Conservation (phyloP, 2,888 invertebrate species). For the Chrysina gloriosa region DNA sequence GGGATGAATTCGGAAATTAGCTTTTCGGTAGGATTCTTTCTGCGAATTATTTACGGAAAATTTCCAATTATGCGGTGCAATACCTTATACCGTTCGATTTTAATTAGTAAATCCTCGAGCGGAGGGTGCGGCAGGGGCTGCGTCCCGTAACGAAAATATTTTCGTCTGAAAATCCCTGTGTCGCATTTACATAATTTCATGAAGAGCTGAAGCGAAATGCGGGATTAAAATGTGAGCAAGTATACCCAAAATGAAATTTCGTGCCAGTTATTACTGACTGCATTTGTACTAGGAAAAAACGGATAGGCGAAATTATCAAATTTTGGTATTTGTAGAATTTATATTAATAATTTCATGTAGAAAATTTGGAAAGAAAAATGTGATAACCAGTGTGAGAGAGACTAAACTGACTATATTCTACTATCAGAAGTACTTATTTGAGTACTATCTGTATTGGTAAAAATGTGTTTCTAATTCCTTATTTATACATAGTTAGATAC, state of each 20-base stretch:
- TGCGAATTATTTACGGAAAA: conserved; percentile 26
- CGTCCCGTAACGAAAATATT: conserved; percentile 1
- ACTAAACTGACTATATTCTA: too few relatives aligned
- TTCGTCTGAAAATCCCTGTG: background rate
- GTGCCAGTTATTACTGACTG: background rate
- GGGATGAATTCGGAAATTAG: conserved; percentile 24
- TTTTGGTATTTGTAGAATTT: too few relatives aligned
- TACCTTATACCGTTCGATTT: conserved; percentile 25
- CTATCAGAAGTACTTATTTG: too few relatives aligned
- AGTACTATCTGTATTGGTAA: too few relatives aligned
- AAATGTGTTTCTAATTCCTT: too few relatives aligned
- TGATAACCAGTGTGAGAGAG: too few relatives aligned
- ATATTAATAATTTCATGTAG: too few relatives aligned
- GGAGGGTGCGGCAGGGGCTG: background rate
- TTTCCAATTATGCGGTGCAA: conserved; percentile 18
- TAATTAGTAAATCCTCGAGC: conserved; percentile 17
- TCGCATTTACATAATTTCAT: conserved; percentile 5
- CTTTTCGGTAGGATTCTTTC: conserved; percentile 1
- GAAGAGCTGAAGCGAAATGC: background rate
- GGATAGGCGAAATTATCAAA: background rate
- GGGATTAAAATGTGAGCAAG: conserved; percentile 1
- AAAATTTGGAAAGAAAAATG: too few relatives aligned
- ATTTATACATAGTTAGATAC: too few relatives aligned
- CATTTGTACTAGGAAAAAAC: background rate
- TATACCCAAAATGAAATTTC: conserved; percentile 4